Conservation (phyloP, 2,113 vertebrate genomes). For the Rhinoptilus africanus region DNA sequence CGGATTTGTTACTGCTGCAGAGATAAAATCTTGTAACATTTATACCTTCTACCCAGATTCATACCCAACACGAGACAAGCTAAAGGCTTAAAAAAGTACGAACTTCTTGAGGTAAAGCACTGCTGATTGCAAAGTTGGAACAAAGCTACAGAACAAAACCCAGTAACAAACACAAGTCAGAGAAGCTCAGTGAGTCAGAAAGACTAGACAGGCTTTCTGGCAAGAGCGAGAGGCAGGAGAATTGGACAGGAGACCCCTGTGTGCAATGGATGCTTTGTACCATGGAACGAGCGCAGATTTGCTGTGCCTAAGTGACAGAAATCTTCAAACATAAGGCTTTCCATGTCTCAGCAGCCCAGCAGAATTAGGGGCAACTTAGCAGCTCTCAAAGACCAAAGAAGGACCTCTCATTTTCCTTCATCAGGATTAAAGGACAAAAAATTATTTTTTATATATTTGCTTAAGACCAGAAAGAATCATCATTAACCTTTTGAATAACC, state of each 20-base stretch:
- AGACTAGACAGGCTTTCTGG: not conserved
- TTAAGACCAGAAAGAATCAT: slow-evolving; percentile 46
- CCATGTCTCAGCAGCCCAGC: not conserved
- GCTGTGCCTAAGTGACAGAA: not conserved
- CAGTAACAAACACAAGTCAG: not conserved
- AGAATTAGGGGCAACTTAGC: not conserved
- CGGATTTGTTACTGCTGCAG: not conserved
- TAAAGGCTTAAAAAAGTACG: not conserved
- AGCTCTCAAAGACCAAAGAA: not conserved
- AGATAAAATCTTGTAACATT: not conserved
- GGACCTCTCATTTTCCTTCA: not conserved
- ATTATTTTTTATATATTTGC: not conserved
- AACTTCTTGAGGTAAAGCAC: not conserved
- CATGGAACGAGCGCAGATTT: not conserved
- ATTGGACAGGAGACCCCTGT: not conserved
- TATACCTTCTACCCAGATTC: not conserved
- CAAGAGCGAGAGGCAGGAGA: not conserved
- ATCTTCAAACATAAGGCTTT: not conserved
- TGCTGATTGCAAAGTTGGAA: not conserved
- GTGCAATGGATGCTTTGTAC: not conserved
- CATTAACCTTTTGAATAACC: not conserved
- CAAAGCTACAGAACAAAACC: not conserved
- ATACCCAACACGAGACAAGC: not conserved
- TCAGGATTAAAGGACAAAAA: not conserved
- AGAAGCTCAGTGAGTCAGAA: not conserved